These are phyloP conservation scores for Poeciliopsis paucimaculata DNA, from an alignment of 2,797 vertebrate species.

Conservation along the genomic window DNA sequence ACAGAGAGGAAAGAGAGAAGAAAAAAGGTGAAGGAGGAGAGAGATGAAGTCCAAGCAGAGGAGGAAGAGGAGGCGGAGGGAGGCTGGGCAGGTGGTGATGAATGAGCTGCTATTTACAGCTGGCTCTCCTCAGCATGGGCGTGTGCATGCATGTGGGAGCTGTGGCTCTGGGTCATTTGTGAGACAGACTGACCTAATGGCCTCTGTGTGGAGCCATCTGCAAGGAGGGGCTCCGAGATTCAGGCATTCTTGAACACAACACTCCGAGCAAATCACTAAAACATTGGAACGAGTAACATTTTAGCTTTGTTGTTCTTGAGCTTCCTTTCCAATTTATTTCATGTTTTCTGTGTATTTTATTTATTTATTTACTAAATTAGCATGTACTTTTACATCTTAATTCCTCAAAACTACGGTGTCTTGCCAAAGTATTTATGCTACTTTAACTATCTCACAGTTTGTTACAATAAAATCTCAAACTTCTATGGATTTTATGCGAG, in stretches of 20 bases:
- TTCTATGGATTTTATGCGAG: not conserved
- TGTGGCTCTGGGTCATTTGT: slow-evolving; percentile 62
- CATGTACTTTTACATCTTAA: not conserved
- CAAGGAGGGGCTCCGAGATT: slow-evolving; percentile 29
- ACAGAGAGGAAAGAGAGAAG: slow-evolving; percentile 13
- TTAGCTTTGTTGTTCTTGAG: not conserved
- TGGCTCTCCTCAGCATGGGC: slow-evolving; percentile 29
- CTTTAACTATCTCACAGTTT: not conserved
- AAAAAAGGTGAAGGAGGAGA: slow-evolving; percentile 31
- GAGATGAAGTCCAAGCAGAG: slow-evolving; percentile 37
- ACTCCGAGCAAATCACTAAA: not conserved
- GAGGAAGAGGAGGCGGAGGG: slow-evolving; percentile 41
- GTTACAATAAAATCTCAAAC: not conserved
- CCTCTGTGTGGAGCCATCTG: slow-evolving; percentile 45
- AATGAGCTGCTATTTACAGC: slow-evolving; percentile 74
- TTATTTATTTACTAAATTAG: not conserved
- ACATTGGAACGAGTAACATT: slow-evolving; percentile 8
- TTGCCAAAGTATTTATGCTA: not conserved
- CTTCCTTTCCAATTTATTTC: not conserved
- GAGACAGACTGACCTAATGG: slow-evolving; percentile 62
- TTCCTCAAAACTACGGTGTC: not conserved
- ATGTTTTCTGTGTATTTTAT: not conserved
- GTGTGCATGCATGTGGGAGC: slow-evolving; percentile 51
- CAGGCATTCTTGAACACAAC: slow-evolving; percentile 38
- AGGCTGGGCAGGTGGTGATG: slow-evolving; percentile 63